Conservation (phyloP, 2,113 vertebrate genomes). For the Plotosus lineatus region DNA sequence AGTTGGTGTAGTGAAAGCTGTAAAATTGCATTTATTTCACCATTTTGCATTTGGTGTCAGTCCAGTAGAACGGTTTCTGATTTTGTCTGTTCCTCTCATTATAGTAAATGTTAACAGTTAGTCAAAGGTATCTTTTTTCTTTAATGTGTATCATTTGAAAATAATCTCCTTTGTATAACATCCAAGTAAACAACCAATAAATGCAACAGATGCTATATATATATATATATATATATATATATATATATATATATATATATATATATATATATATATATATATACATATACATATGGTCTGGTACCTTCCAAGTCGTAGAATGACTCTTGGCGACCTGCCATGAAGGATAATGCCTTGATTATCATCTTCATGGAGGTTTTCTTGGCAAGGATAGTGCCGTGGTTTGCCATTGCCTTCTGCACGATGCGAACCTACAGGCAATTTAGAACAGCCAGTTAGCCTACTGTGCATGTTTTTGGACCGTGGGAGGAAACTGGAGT, state of each 20-base stretch:
- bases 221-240: background rate
- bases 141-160: conserved; percentile 43
- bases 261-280: background rate
- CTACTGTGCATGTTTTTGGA: no score
- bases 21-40: conserved; percentile 29
- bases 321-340: no score
- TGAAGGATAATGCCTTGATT: no score
- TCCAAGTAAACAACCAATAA: conserved; percentile 65
- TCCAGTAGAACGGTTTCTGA: conserved; percentile 10
- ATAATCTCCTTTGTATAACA: conserved; percentile 45
- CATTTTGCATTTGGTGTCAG: conserved; percentile 26
- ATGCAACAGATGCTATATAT: conserved; percentile 15
- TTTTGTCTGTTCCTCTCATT: conserved; percentile 29
- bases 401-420: no score
- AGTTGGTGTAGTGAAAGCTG: conserved; percentile 35
- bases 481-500: no score
- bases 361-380: no score
- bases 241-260: background rate
- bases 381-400: no score
- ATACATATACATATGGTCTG: background rate
- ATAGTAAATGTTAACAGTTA: conserved; percentile 37
- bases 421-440: no score
- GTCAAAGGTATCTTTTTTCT: conserved; percentile 57
- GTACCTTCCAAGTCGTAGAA: no score
- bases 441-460: no score